phyloP scores from a whole-genome alignment of 1,140 invertebrate genomes.

The Sitobion miscanthi region DNA sequence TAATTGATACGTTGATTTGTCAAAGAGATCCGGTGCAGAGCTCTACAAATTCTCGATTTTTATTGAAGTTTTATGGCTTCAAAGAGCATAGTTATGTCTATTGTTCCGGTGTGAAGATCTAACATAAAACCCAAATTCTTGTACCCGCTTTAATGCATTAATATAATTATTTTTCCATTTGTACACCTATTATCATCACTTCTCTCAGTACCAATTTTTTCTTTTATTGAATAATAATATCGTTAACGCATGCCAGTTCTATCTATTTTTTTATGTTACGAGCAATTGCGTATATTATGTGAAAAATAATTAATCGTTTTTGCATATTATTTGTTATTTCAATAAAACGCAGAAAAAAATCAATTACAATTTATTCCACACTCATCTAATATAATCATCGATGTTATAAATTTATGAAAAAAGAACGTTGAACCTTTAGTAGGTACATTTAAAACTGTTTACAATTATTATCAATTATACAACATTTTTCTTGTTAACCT shows the following conservation, averaged over 20 bases:
- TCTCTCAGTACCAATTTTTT: neutral
- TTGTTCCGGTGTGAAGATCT: neutral
- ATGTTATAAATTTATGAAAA: neutral
- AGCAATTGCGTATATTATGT: neutral
- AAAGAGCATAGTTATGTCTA: neutral
- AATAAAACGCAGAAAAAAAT: neutral
- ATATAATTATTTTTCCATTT: neutral
- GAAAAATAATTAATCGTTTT: neutral
- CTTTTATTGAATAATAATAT: neutral
- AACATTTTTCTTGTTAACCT: neutral
- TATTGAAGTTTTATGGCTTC: neutral
- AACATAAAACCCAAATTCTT: neutral
- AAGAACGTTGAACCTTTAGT: neutral
- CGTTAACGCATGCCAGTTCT: neutral
- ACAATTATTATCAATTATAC: neutral
- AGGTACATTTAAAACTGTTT: neutral
- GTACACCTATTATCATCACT: neutral
- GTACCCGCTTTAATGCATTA: neutral
- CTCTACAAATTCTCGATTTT: neutral
- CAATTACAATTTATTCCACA: neutral
- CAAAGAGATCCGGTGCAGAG: neutral
- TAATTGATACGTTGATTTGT: conserved; percentile 2
- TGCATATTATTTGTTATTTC: neutral
- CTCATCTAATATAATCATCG: neutral
- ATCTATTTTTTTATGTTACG: neutral